These are phyloP conservation scores for Marronus borbonicus DNA, from an alignment of 2,888 invertebrate genomes.

Conservation along the genomic window DNA sequence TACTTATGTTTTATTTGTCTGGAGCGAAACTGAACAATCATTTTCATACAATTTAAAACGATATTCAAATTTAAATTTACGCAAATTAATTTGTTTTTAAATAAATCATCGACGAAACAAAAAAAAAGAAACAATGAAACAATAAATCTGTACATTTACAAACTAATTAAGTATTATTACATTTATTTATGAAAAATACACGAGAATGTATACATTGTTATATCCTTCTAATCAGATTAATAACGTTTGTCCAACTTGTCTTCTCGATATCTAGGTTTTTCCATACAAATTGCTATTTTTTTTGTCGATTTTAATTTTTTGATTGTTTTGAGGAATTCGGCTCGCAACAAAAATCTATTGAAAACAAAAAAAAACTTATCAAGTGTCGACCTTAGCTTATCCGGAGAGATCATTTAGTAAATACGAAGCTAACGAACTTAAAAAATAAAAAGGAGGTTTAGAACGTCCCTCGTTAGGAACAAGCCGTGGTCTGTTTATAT, in stretches of 20 bases:
- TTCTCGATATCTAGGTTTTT: slow-evolving; percentile 17
- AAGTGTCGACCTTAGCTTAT: slow-evolving; percentile 59
- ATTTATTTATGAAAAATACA: slow-evolving; percentile 50
- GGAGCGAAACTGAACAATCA: slow-evolving; percentile 28
- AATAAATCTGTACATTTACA: slow-evolving; percentile 46
- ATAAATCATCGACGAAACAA: slow-evolving; percentile 9
- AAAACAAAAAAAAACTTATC: slow-evolving; percentile 50
- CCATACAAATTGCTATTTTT: slow-evolving; percentile 31
- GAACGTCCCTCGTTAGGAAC: slow-evolving; percentile 68
- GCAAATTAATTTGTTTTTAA: slow-evolving; percentile 12
- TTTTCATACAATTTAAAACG: slow-evolving; percentile 2
- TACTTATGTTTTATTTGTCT: slow-evolving; percentile 32
- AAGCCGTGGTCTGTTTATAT: slow-evolving; percentile 68
- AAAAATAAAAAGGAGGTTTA: slow-evolving; percentile 63
- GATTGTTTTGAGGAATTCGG: slow-evolving; percentile 24
- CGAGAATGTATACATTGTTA: slow-evolving; percentile 46
- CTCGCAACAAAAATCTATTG: slow-evolving; percentile 43
- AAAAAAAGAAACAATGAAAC: slow-evolving; percentile 10
- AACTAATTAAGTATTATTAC: slow-evolving; percentile 51
- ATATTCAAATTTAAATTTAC: slow-evolving; percentile 6
- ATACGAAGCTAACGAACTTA: slow-evolving; percentile 59
- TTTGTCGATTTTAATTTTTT: slow-evolving; percentile 28
- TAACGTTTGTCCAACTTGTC: slow-evolving; percentile 6
- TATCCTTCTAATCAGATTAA: slow-evolving; percentile 4
- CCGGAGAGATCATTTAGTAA: slow-evolving; percentile 65